phyloP scores from a whole-genome alignment of 2,797 vertebrate genomes.

The Glossophaga mutica region DNA sequence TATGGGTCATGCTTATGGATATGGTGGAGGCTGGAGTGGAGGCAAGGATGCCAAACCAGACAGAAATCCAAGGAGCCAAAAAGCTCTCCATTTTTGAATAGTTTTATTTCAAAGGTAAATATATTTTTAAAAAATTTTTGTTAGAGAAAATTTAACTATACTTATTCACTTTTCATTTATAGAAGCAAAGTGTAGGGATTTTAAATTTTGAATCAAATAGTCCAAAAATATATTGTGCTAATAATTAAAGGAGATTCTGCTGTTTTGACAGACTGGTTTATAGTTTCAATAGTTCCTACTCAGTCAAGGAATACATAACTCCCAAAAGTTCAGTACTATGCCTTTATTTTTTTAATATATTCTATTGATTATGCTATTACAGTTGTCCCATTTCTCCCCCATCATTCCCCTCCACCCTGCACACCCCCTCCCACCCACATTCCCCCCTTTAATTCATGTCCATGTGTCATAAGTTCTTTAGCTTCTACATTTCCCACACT shows the following conservation, averaged over 20 bases:
- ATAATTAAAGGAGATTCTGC: neutral
- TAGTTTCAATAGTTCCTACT: neutral
- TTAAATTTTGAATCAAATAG: neutral
- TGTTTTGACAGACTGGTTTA: neutral
- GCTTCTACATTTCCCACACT: too few species aligned
- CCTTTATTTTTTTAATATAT: neutral
- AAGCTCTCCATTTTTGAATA: neutral
- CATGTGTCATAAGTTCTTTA: too few species aligned
- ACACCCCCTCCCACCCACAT: too few species aligned
- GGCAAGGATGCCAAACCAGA: neutral
- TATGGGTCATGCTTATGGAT: slow-evolving; percentile 69
- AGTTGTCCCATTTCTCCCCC: too few species aligned
- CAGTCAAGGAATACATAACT: neutral
- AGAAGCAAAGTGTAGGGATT: neutral
- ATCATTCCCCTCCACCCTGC: too few species aligned
- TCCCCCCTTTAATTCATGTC: too few species aligned
- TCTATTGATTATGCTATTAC: too few species aligned
- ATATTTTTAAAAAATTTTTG: neutral
- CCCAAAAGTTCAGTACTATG: neutral
- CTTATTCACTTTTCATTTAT: neutral
- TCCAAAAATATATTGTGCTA: neutral
- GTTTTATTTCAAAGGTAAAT: neutral
- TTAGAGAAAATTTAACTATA: neutral
- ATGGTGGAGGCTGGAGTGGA: slow-evolving; percentile 46
- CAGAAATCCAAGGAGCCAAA: neutral